phyloP scores from a whole-genome alignment of 2,888 invertebrate genomes.

The Calameuta idolon region DNA sequence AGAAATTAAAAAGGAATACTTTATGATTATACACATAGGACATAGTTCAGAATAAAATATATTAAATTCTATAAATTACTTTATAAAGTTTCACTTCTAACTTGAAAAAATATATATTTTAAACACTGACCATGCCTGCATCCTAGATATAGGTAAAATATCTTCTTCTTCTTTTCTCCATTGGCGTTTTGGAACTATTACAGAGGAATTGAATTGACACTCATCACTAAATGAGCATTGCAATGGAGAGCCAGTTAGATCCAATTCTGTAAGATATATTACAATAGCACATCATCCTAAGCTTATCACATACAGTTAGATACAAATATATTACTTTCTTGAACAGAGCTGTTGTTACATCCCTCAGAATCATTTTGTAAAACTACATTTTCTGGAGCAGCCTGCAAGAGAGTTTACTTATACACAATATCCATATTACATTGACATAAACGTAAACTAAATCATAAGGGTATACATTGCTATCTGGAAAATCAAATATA shows the following conservation, averaged over 20 bases:
- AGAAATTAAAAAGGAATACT: constrained; percentile 14
- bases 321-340: not conserved
- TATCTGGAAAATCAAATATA: not conserved
- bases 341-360: not conserved
- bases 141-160: constrained; percentile 32
- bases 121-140: not conserved
- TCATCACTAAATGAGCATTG: constrained; percentile 43
- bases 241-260: constrained; percentile 51
- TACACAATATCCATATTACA: not conserved
- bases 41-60: not conserved
- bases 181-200: constrained; percentile 30
- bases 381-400: not conserved
- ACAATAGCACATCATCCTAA: not conserved
- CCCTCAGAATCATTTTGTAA: not conserved
- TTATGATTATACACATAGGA: not conserved
- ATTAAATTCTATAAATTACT: not conserved
- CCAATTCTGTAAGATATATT: constrained; percentile 26
- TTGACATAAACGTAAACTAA: not conserved
- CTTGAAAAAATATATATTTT: not conserved
- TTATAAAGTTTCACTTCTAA: not conserved
- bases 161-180: constrained; percentile 46
- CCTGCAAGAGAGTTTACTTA: not conserved
- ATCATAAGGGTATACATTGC: not conserved
- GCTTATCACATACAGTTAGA: not conserved
- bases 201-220: constrained; percentile 37